Evolutionary conservation across 2,888 invertebrate genomes (phyloP).

Genomic region (Parascotia fuliginaria): DNA sequence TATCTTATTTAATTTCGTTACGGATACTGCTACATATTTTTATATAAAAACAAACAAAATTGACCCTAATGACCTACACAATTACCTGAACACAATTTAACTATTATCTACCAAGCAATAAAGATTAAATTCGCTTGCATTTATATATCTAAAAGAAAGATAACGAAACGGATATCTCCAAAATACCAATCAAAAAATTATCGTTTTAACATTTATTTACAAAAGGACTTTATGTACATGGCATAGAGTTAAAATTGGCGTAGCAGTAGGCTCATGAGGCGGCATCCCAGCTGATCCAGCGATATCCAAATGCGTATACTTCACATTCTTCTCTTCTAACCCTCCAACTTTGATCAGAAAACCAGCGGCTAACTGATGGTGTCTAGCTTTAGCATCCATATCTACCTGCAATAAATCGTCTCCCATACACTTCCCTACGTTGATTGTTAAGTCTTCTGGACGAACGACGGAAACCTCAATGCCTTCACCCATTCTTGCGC

Average conservation of each 20-base stretch:
- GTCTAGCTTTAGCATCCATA: slow-evolving; percentile 67
- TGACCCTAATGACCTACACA: no score
- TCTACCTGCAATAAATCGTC: slow-evolving; percentile 89
- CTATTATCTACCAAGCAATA: no score
- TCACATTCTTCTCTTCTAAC: slow-evolving; percentile 91
- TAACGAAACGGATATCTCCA: not conserved
- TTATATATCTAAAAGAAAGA: no score
- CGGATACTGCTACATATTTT: no score
- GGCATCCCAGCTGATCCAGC: slow-evolving; percentile 90
- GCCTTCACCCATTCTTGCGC: slow-evolving; percentile 89
- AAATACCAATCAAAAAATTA: no score
- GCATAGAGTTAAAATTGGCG: slow-evolving; percentile 88
- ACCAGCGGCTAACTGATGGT: slow-evolving; percentile 80
- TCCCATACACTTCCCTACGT: slow-evolving; percentile 89
- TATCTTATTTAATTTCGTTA: no score
- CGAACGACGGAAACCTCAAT: slow-evolving; percentile 91
- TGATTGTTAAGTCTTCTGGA: slow-evolving; percentile 88
- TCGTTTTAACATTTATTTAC: slow-evolving; percentile 38
- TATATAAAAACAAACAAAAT: no score
- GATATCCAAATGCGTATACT: slow-evolving; percentile 92
- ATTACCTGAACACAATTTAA: no score
- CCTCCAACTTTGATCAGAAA: slow-evolving; percentile 94
- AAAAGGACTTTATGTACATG: slow-evolving; percentile 74
- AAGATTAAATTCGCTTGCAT: no score
- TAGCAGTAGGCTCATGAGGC: slow-evolving; percentile 89